A percentile compares a stretch with the other conserved stretches of the same genome.
These are phyloP conservation scores for Ctenoplectra terminalis DNA, from an alignment of 1,140 invertebrate genomes.

Conservation along the genomic window DNA sequence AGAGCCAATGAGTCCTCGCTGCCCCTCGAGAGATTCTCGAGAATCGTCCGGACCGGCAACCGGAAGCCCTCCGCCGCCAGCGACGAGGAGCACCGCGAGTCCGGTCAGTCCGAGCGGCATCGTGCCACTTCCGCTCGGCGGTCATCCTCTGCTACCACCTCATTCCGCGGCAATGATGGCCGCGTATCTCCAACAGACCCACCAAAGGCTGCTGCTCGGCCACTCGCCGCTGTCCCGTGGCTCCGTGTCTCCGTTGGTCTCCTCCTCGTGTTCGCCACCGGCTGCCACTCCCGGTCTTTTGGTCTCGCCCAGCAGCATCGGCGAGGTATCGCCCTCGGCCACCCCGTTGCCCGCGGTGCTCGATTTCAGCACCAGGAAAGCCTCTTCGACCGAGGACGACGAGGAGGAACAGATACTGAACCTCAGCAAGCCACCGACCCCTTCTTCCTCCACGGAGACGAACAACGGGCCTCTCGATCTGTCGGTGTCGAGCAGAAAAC, in stretches of 20 bases:
- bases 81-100: slow-evolving; percentile 82
- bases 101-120: slow-evolving; percentile 81
- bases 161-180: slow-evolving; percentile 90
- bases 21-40: slow-evolving; percentile 90
- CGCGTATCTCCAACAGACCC: slow-evolving; percentile 88
- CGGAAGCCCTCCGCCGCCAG: slow-evolving; percentile 86
- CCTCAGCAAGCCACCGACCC: slow-evolving; percentile 85
- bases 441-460: slow-evolving; percentile 83
- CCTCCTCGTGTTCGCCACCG: slow-evolving; percentile 85
- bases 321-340: slow-evolving; percentile 77
- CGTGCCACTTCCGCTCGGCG: slow-evolving; percentile 79
- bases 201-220: slow-evolving; percentile 89
- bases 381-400: slow-evolving; percentile 82
- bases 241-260: slow-evolving; percentile 85
- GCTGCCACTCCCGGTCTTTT: slow-evolving; percentile 81
- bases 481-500: slow-evolving; percentile 89
- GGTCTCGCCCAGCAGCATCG: slow-evolving; percentile 75
- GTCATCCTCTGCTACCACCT: slow-evolving; percentile 86
- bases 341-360: slow-evolving; percentile 85
- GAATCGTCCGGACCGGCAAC: slow-evolving; percentile 84
- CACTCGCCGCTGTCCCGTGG: slow-evolving; percentile 86
- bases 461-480: slow-evolving; percentile 91
- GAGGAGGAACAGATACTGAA: slow-evolving; percentile 87
- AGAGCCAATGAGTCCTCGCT: slow-evolving; percentile 89
- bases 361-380: slow-evolving; percentile 90